phyloP scores from a whole-genome alignment of 2,113 vertebrate species.

The Thunnus maccoyii region DNA sequence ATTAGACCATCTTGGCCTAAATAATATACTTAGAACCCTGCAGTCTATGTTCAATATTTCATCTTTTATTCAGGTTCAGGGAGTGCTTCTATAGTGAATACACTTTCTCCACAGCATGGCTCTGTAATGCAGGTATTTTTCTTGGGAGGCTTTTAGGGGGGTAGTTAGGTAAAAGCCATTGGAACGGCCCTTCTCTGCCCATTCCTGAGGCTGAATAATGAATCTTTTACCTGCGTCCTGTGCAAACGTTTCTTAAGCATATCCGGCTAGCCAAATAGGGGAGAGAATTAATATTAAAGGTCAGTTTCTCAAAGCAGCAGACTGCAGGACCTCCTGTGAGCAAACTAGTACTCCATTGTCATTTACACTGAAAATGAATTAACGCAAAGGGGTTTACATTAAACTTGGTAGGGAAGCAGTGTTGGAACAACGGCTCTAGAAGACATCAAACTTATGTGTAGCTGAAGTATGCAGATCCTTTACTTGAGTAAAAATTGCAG shows the following conservation, averaged over 20 bases:
- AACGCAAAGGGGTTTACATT: conserved; percentile 15
- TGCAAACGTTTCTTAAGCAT: conserved; percentile 72
- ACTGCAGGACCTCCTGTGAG: conserved; percentile 4
- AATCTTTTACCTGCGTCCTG: conserved; percentile 81
- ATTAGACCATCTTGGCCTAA: conserved; percentile 84
- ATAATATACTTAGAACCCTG: conserved; percentile 85
- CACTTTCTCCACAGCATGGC: conserved; percentile 68
- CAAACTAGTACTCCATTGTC: background rate
- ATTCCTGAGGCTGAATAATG: conserved; percentile 81
- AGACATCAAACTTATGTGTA: no score
- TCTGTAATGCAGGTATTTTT: conserved; percentile 85
- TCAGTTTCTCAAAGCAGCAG: conserved; percentile 36
- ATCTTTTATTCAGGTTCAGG: conserved; percentile 85
- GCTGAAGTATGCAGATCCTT: no score
- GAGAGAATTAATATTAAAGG: conserved; percentile 59
- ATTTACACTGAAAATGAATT: conserved; percentile 2
- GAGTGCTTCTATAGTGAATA: conserved; percentile 82
- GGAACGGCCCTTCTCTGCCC: conserved; percentile 59
- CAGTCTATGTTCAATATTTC: conserved; percentile 84
- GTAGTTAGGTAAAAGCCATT: conserved; percentile 82
- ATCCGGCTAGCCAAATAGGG: conserved; percentile 49
- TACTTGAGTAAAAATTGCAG: no score
- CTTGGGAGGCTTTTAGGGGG: conserved; percentile 82
- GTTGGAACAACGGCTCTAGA: no score
- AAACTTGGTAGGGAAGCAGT: background rate